Evolutionary conservation across 2,888 invertebrate species (phyloP).

Genomic region (Rhamphomyia laevipes): DNA sequence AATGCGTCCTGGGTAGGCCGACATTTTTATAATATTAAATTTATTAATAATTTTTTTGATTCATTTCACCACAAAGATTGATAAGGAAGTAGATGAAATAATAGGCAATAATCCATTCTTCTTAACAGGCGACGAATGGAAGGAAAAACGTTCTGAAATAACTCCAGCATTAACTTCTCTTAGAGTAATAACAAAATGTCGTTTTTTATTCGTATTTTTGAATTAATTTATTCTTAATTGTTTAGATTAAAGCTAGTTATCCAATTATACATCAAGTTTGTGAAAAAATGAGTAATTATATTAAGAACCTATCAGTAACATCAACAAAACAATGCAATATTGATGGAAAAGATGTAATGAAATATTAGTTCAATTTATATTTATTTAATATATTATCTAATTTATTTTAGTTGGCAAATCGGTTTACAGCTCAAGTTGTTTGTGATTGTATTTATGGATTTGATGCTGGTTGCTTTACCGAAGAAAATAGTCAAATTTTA

Average conservation of each 20-base stretch:
- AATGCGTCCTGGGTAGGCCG: neutral
- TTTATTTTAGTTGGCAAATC: slow-evolving; percentile 23
- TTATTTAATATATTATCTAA: neutral
- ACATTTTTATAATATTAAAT: neutral
- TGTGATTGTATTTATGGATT: slow-evolving; percentile 39
- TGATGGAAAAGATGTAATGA: slow-evolving; percentile 35
- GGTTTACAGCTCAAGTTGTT: slow-evolving; percentile 37
- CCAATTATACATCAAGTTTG: slow-evolving; percentile 39
- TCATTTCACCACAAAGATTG: slow-evolving; percentile 8
- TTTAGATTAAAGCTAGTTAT: slow-evolving; percentile 39
- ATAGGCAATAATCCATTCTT: slow-evolving; percentile 29
- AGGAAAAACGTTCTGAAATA: slow-evolving; percentile 18
- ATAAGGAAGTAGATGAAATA: slow-evolving; percentile 32
- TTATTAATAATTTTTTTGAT: neutral
- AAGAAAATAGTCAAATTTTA: slow-evolving; percentile 12
- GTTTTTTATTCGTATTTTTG: neutral
- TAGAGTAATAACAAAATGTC: slow-evolving; percentile 11
- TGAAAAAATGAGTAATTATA: slow-evolving; percentile 32
- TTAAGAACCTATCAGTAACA: slow-evolving; percentile 26
- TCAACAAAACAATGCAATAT: slow-evolving; percentile 26
- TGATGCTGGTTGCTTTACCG: slow-evolving; percentile 33
- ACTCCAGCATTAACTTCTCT: slow-evolving; percentile 19
- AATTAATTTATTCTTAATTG: neutral
- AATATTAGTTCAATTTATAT: too few species aligned
- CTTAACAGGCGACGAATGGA: slow-evolving; percentile 24